Evolutionary conservation across 2,888 invertebrate species (phyloP), one percentile per base, ranked within the genome.

Genomic region (Apamea epomidion): DNA sequence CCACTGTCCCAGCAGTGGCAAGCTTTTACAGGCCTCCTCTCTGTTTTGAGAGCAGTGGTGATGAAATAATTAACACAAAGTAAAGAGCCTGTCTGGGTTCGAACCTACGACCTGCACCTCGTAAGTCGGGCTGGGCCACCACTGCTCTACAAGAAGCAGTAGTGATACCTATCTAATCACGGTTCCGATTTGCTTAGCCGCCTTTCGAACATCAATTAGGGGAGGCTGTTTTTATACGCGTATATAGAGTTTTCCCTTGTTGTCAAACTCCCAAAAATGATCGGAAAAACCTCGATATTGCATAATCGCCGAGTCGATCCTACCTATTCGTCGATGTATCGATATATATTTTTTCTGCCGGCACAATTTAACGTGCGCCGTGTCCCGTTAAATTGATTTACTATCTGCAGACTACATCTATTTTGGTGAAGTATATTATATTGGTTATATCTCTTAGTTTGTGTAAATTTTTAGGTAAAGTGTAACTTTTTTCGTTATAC

Each of bases 311-410:
- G 54, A 72, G 77, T 64, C 48, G 78, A 88, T 88, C 70, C 71
- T 42, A 60, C 64, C 81, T 77, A 85, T 51, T 51, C 51, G 85
- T 85, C 84, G 84, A 82, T 87, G 82, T 82, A 75, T 87, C 85
- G 78, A 88, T 86, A 84, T 88, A 83, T 85, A 25, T 89, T 83
- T 74, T 81, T 86, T 82, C 78, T 71, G 60, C 85, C 80, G 74
- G 78, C 82, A 77, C 88, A 87, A 84, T 91, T 91, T 90, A 81
- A 92, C 89, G 90, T 88, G 78, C 85, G 80, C 74, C 84, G 83
- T 73, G 78, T 82, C 84, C 86, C 91, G 91, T 92, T 89, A 92
- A 92, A 87, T 90, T 92, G 93, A 92, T 92, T 92, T 92, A 92
- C 87, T 84, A 78, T 80, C 83, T 42, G 76, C 92, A 90, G 92